Conservation (phyloP, 1,140 invertebrate species). For the Drosophila bipectinata region DNA sequence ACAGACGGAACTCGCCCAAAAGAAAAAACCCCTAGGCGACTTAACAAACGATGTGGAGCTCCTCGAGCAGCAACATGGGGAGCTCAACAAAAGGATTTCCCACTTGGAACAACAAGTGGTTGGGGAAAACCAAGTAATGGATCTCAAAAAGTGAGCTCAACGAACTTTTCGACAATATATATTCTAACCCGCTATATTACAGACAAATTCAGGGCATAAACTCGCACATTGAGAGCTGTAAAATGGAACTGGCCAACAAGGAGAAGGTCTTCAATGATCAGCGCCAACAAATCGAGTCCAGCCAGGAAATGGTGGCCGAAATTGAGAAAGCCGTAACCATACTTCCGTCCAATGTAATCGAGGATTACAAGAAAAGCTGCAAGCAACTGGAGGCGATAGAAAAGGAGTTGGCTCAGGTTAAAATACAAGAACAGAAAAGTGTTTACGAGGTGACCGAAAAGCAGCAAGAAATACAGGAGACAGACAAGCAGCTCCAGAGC, state of each 20-base stretch:
- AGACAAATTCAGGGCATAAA: slow-evolving; percentile 40
- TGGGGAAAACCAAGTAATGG: slow-evolving; percentile 43
- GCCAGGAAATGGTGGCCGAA: slow-evolving; percentile 26
- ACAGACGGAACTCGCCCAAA: slow-evolving; percentile 16
- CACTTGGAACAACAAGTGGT: slow-evolving; percentile 53
- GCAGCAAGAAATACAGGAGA: slow-evolving; percentile 15
- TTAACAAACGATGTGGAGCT: slow-evolving; percentile 5
- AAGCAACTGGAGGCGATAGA: slow-evolving; percentile 37
- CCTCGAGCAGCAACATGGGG: slow-evolving; percentile 24
- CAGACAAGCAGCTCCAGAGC: slow-evolving; percentile 17
- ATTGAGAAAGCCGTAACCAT: slow-evolving; percentile 46
- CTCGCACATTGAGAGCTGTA: slow-evolving; percentile 29
- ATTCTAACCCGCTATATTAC: background rate
- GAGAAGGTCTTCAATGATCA: slow-evolving; percentile 40
- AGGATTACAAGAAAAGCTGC: slow-evolving; percentile 36
- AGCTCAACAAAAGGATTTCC: slow-evolving; percentile 32
- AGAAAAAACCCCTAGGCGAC: slow-evolving; percentile 22
- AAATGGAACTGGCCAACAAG: slow-evolving; percentile 34
- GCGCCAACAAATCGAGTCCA: slow-evolving; percentile 37
- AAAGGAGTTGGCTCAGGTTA: slow-evolving; percentile 13
- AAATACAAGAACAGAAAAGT: slow-evolving; percentile 14
- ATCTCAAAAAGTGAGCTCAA: slow-evolving; percentile 36
- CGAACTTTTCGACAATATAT: background rate
- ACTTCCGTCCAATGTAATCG: slow-evolving; percentile 26
- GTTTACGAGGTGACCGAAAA: slow-evolving; percentile 2